Conservation (phyloP, 2,888 invertebrate genomes). For the Drosophila buzzatii region DNA sequence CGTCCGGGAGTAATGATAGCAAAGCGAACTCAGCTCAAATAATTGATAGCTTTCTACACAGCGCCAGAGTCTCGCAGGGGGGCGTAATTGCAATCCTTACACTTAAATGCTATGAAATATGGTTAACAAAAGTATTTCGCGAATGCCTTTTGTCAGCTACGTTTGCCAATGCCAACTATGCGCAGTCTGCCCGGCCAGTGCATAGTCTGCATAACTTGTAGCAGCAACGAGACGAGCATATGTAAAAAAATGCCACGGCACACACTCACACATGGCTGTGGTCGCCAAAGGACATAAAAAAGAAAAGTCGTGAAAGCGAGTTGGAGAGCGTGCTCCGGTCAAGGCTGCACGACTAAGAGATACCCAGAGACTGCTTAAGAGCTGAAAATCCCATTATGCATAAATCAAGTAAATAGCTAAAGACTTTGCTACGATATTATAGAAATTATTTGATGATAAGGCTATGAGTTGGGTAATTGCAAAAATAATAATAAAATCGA, state of each 20-base stretch:
- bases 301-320: constrained; percentile 2
- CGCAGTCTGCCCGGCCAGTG: constrained; percentile 27
- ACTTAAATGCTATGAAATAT: constrained; percentile 75
- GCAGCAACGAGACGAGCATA: constrained; percentile 75
- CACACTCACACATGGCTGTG: constrained; percentile 50
- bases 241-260: constrained; percentile 56
- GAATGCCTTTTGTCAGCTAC: constrained; percentile 58
- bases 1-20: constrained; percentile 57
- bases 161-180: constrained; percentile 63
- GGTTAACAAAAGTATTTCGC: constrained; percentile 63
- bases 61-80: neutral
- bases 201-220: constrained; percentile 71
- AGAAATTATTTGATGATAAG: no score
- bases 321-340: neutral
- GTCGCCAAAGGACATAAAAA: constrained; percentile 57
- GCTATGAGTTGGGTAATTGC: no score
- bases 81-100: constrained; percentile 47
- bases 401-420: no score
- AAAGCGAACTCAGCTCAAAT: constrained; percentile 38
- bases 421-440: no score
- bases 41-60: constrained; percentile 50
- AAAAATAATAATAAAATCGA: no score
- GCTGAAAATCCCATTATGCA: no score
- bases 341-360: neutral
- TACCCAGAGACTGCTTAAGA: neutral